These are phyloP conservation scores for Hartigia nigra DNA, from an alignment of 2,888 invertebrate genomes.

Conservation along the genomic window DNA sequence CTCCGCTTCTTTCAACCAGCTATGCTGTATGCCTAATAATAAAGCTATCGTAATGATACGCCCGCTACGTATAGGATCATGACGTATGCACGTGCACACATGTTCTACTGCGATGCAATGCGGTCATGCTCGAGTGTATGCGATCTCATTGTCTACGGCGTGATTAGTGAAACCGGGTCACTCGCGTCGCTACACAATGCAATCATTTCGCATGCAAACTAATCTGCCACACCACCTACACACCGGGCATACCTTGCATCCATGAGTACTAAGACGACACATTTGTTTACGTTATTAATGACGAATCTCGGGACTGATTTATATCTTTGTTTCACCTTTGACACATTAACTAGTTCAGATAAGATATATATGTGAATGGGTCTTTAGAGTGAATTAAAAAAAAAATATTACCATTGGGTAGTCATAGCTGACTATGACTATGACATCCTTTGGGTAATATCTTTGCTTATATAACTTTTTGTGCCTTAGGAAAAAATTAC, in stretches of 20 bases:
- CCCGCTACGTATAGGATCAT: slow-evolving; percentile 24
- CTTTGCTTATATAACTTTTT: background rate
- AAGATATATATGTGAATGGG: background rate
- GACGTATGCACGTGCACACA: slow-evolving; percentile 15
- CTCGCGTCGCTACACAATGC: slow-evolving; percentile 44
- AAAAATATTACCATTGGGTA: no score
- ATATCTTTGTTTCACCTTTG: background rate
- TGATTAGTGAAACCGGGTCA: slow-evolving; percentile 54
- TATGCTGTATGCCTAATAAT: slow-evolving; percentile 25
- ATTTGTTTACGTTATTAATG: background rate
- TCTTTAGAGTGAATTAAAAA: background rate
- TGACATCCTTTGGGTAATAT: background rate
- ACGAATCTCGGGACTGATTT: background rate
- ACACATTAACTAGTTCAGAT: background rate
- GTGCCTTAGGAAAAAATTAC: background rate
- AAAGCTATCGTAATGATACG: slow-evolving; percentile 40
- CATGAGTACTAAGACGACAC: background rate
- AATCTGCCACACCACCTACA: slow-evolving; percentile 32
- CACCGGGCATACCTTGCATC: background rate
- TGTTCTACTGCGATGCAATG: slow-evolving; percentile 15
- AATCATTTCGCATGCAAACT: slow-evolving; percentile 49
- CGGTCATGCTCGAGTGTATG: slow-evolving; percentile 43
- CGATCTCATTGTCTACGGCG: slow-evolving; percentile 50
- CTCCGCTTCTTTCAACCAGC: background rate
- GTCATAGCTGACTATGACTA: background rate